Conservation (phyloP, 2,113 vertebrate genomes). For the Datnioides undecimradiatus region DNA sequence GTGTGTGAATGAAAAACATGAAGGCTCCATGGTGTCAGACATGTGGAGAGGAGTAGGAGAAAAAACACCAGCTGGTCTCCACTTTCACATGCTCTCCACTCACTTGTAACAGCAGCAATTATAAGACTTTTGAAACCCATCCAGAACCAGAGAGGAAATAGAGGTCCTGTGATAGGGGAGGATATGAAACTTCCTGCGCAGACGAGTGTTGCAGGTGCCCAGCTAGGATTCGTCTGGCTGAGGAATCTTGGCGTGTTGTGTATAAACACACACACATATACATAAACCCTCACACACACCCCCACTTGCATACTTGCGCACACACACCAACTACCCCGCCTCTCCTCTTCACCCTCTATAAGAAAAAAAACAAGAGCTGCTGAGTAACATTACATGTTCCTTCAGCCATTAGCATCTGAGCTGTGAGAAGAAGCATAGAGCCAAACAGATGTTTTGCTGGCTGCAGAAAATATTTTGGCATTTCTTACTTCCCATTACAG, state of each 20-base stretch:
- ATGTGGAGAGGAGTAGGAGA: slow-evolving; percentile 76
- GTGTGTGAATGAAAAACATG: slow-evolving; percentile 71
- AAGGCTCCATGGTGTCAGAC: slow-evolving; percentile 75
- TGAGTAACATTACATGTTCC: slow-evolving; percentile 78
- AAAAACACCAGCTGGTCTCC: slow-evolving; percentile 78
- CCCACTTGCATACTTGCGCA: not conserved
- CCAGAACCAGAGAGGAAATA: slow-evolving; percentile 82
- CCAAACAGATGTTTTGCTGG: slow-evolving; percentile 87
- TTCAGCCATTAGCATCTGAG: slow-evolving; percentile 80
- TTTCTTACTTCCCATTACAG: slow-evolving; percentile 72
- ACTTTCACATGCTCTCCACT: slow-evolving; percentile 78
- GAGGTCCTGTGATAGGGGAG: slow-evolving; percentile 86
- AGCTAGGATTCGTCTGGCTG: slow-evolving; percentile 80
- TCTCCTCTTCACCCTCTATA: not conserved
- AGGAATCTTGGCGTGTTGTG: slow-evolving; percentile 84
- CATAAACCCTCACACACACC: not conserved
- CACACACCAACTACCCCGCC: not conserved
- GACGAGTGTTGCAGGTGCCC: slow-evolving; percentile 87
- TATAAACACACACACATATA: slow-evolving; percentile 67
- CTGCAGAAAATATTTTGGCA: slow-evolving; percentile 81
- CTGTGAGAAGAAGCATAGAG: slow-evolving; percentile 81
- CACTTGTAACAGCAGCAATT: slow-evolving; percentile 80
- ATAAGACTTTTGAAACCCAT: slow-evolving; percentile 82
- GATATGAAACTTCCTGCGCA: slow-evolving; percentile 91
- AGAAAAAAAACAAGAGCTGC: slow-evolving; percentile 44